These are phyloP conservation scores for Apamea monoglypha DNA, from an alignment of 2,888 invertebrate species.

Conservation along the genomic window DNA sequence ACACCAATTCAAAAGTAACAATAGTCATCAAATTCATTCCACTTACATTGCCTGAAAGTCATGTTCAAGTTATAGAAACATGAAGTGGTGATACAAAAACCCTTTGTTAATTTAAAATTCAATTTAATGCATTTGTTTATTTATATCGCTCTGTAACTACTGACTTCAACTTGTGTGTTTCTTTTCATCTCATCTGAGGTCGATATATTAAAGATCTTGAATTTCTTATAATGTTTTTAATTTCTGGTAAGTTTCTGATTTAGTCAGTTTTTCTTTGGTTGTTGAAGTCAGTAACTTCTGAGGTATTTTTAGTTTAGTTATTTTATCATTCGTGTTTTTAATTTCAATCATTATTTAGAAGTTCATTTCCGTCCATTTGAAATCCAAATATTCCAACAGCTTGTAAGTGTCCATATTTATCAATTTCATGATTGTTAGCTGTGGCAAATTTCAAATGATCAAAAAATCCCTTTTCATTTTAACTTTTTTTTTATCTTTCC, in stretches of 20 bases:
- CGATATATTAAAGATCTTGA: not conserved
- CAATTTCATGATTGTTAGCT: not conserved
- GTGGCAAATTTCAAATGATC: constrained; percentile 74
- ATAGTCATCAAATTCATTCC: constrained; percentile 88
- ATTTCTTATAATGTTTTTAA: not conserved
- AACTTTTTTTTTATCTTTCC: constrained; percentile 79
- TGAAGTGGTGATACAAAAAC: constrained; percentile 88
- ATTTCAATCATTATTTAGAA: constrained; percentile 85
- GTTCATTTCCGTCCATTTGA: constrained; percentile 77
- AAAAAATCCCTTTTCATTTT: constrained; percentile 72
- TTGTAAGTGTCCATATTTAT: not conserved
- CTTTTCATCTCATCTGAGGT: not conserved
- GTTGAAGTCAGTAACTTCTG: constrained; percentile 75
- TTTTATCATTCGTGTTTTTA: constrained; percentile 81
- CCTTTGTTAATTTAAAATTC: constrained; percentile 85
- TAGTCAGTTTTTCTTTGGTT: not conserved
- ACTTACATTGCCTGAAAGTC: constrained; percentile 88
- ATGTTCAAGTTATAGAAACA: constrained; percentile 84
- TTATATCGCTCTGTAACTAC: constrained; percentile 80
- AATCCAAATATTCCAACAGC: constrained; percentile 43
- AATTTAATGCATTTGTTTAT: constrained; percentile 84
- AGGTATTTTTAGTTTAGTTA: constrained; percentile 80
- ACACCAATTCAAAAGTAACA: constrained; percentile 79
- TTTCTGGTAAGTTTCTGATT: not conserved
- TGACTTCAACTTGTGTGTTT: constrained; percentile 63